These are phyloP conservation scores for Axinella damicornis DNA, from an alignment of 37 sponge, comb jelly and placozoan species.

Conservation along the genomic window DNA sequence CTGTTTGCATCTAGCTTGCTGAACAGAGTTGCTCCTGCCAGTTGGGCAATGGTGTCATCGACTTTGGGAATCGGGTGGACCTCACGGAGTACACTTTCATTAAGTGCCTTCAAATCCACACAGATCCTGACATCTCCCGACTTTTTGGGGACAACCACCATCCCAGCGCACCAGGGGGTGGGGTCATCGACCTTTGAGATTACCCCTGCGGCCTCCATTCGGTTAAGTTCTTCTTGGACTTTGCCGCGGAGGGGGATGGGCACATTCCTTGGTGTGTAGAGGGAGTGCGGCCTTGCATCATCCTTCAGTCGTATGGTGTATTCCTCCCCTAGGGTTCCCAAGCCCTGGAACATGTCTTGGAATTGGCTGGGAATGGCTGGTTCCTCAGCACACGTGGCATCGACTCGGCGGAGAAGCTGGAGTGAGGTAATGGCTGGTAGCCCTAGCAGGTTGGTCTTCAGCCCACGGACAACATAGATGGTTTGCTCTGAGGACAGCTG, in stretches of 20 bases:
- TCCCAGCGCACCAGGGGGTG: conserved; percentile 22
- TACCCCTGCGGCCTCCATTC: conserved; percentile 11
- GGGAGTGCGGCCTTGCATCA: not conserved
- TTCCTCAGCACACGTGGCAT: not conserved
- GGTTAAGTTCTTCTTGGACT: conserved; percentile 8
- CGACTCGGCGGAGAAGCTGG: conserved; percentile 21
- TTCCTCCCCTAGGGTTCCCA: conserved; percentile 15
- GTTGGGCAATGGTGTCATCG: conserved; percentile 16
- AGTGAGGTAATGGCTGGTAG: conserved; percentile 56
- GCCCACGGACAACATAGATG: conserved; percentile 44
- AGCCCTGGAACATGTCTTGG: not conserved
- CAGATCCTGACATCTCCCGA: conserved; percentile 16
- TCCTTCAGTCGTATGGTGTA: not conserved
- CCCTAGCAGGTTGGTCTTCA: conserved; percentile 51
- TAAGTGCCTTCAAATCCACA: conserved; percentile 22
- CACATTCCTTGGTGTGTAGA: conserved; percentile 1
- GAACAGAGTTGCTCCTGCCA: conserved; percentile 19
- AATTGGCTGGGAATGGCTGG: not conserved
- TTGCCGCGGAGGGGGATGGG: conserved; percentile 8
- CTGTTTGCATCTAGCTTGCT: conserved; percentile 40
- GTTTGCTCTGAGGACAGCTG: not conserved
- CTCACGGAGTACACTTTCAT: conserved; percentile 23
- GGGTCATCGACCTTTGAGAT: conserved; percentile 29
- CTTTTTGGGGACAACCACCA: conserved; percentile 6
- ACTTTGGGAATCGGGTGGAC: conserved; percentile 12